These are phyloP conservation scores for Rhabdophis nuchalis DNA, from an alignment of 2,797 vertebrate genomes.

Conservation along the genomic window DNA sequence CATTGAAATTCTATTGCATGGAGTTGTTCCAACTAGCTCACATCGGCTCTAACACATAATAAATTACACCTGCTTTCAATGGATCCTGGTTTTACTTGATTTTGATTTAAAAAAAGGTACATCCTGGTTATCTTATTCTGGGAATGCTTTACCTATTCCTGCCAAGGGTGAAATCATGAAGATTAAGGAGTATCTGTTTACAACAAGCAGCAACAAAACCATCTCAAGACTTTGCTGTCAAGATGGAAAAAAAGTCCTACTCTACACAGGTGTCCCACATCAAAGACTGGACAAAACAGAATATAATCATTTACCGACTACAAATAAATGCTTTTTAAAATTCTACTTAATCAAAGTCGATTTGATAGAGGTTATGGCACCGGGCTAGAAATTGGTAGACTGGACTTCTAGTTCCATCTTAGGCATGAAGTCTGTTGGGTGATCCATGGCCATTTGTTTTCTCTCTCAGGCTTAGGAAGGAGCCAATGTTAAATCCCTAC, in stretches of 20 bases:
- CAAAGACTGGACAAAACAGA: not conserved
- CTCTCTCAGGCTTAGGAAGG: not conserved
- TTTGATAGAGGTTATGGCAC: not conserved
- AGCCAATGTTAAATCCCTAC: not conserved
- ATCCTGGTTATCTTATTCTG: not conserved
- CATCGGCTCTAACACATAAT: not conserved
- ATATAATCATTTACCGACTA: not conserved
- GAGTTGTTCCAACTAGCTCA: not conserved
- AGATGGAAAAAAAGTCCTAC: not conserved
- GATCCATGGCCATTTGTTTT: not conserved
- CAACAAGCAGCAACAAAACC: not conserved
- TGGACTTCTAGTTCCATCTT: not conserved
- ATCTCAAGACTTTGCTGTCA: not conserved
- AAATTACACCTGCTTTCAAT: not conserved
- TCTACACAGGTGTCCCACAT: not conserved
- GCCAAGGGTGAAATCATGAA: not conserved
- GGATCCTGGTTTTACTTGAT: not conserved
- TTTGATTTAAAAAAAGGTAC: not conserved
- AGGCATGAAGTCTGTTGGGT: not conserved
- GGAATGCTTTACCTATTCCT: not conserved
- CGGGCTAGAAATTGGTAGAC: not conserved
- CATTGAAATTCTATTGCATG: not conserved
- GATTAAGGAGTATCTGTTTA: not conserved
- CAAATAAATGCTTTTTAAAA: not conserved
- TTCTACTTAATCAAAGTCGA: not conserved